Base-by-base conservation (phyloP, 2,888 invertebrate species). In the Agrotis puta region DNA sequence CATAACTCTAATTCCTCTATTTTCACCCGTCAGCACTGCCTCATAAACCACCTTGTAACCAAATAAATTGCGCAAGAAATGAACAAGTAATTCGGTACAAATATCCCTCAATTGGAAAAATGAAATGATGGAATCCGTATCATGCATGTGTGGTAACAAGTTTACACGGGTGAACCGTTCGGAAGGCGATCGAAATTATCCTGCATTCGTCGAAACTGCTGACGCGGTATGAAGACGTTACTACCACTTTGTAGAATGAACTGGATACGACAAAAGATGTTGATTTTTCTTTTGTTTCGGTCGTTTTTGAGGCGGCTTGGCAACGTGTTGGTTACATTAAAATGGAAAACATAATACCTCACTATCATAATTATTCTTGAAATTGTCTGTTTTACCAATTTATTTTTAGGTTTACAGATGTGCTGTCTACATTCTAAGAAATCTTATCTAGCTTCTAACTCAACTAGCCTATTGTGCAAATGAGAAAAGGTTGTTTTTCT, bases 121-220 rank as follows among this genome's bases (percentile, higher is more conserved):
- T 82, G 65, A 84, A 86, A 83, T 84, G 69, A 72, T 63, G 43
- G 72, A 82, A 83, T 85, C 81, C 81, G 74, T 78, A 85, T 89
- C 88, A 89, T 88, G 87, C 88, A 89, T 88, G 87, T 85, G 82
- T 81, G 86, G 85, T 90, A 90, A 88, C 87, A 88, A 90, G 87
- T 83, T 85, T 84, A 85, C 72, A 85, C 81, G 88, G 87, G 83
- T 71, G 85, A 85, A 86, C 83, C 83, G 86, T 86, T 91, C 88
- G 81, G 88, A 85, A 90, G 89, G 88, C 89, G 91, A 92, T 92
- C 87, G 90, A 88, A 94, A 95, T 94, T 94, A 94, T 94, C 93
- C 90, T 86, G 91, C 90, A 91, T 92, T 92, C 87, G 90, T 81
- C 82, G 88, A 94, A 94, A 92, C 89, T 91, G 95, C 95, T 94